phyloP scores from a whole-genome alignment of 1,140 invertebrate genomes.

The Drosophila triauraria region DNA sequence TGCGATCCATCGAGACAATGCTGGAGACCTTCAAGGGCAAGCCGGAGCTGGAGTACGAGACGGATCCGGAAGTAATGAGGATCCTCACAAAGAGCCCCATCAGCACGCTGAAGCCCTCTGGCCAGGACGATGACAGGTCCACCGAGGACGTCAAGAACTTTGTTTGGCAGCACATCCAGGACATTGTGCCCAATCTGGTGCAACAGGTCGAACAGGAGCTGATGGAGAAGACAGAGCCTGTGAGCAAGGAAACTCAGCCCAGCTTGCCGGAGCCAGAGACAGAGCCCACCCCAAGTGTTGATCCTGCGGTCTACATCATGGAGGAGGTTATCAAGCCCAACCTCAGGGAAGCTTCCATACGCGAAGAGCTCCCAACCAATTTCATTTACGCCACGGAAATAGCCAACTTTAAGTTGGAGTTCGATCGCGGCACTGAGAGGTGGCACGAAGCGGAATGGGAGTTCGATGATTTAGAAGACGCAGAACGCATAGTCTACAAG shows the following conservation, averaged over 20 bases:
- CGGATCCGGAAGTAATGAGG: constrained; percentile 75
- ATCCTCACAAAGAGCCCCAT: constrained; percentile 83
- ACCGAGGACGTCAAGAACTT: constrained; percentile 78
- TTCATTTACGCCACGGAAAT: constrained; percentile 79
- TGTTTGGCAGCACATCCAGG: constrained; percentile 84
- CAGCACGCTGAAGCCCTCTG: constrained; percentile 38
- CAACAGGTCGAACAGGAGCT: constrained; percentile 85
- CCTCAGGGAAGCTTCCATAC: constrained; percentile 59
- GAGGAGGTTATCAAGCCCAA: constrained; percentile 78
- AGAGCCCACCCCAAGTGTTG: constrained; percentile 35
- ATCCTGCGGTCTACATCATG: constrained; percentile 70
- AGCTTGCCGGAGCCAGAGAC: constrained; percentile 10
- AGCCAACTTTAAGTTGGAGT: constrained; percentile 70
- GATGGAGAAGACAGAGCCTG: constrained; percentile 34
- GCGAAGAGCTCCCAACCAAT: constrained; percentile 62
- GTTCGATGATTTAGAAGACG: constrained; percentile 45
- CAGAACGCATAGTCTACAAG: constrained; percentile 58
- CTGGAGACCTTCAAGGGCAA: constrained; percentile 68
- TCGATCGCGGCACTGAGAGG: constrained; percentile 64
- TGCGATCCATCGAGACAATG: constrained; percentile 80
- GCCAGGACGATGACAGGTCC: constrained; percentile 29
- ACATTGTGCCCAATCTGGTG: constrained; percentile 81
- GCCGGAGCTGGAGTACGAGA: constrained; percentile 67
- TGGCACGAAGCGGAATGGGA: constrained; percentile 66
- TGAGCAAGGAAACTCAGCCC: neutral